phyloP scores from a whole-genome alignment of 2,113 vertebrate species.

The Hippocampus barbouri region DNA sequence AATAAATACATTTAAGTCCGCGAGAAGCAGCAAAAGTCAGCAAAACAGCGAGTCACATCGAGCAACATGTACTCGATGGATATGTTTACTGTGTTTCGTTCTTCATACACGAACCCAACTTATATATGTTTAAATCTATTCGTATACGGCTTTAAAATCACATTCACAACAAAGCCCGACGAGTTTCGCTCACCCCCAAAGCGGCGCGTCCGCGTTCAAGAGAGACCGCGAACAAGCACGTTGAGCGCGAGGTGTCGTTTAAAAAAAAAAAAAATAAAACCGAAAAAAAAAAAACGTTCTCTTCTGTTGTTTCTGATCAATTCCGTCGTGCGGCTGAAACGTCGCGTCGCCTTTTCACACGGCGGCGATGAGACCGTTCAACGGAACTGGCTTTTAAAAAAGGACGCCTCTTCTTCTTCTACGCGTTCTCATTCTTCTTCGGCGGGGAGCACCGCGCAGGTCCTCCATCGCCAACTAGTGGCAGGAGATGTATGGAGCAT shows the following conservation, averaged over 20 bases:
- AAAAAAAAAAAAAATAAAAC: neutral
- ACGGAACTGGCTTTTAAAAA: conserved; percentile 58
- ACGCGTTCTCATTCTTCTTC: conserved; percentile 10
- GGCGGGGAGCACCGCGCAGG: neutral
- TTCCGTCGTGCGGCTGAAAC: neutral
- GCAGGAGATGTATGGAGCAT: neutral
- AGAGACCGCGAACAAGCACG: neutral
- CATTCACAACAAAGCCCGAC: neutral
- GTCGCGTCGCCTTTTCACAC: conserved; percentile 3
- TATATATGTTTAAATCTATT: no score
- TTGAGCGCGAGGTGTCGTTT: neutral
- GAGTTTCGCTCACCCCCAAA: neutral
- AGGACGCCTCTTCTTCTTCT: conserved; percentile 38
- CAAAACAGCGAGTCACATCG: no score
- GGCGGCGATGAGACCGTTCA: conserved; percentile 45
- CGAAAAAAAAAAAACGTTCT: neutral
- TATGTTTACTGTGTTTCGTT: no score
- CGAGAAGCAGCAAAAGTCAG: no score
- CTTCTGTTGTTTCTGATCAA: neutral
- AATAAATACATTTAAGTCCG: no score
- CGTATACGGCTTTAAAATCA: neutral
- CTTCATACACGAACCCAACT: no score
- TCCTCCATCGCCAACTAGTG: neutral
- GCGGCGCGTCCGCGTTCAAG: neutral
- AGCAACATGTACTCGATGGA: no score